Evolutionary conservation across 1,140 invertebrate species (phyloP).

Genomic region (Pemphigus obesinymphae): DNA sequence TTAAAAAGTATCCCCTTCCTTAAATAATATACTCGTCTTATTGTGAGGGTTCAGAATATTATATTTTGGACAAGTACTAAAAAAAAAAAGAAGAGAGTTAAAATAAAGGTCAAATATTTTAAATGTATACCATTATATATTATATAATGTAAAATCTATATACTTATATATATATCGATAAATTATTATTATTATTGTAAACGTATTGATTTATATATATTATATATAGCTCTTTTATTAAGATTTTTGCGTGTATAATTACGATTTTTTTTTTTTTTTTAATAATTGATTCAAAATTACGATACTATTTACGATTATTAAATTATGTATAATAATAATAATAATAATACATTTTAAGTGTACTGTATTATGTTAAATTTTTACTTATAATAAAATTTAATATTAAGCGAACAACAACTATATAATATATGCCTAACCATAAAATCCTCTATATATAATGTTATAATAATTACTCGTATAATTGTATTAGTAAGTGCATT

Average conservation of each 20-base stretch:
- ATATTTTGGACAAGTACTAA: background rate
- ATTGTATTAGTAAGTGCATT: background rate
- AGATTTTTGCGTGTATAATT: slow-evolving; percentile 10
- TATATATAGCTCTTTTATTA: slow-evolving; percentile 22
- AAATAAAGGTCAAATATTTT: background rate
- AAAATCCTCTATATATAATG: too few relatives aligned
- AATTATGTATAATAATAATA: slow-evolving; percentile 11
- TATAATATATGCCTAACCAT: too few relatives aligned
- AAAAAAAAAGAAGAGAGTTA: background rate
- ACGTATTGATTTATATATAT: slow-evolving; percentile 4
- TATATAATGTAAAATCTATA: background rate
- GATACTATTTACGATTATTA: background rate
- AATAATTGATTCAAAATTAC: background rate
- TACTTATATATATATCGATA: background rate
- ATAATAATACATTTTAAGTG: background rate
- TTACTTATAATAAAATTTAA: slow-evolving; percentile 36
- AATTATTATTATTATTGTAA: slow-evolving; percentile 21
- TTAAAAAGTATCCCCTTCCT: background rate
- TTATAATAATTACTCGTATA: background rate
- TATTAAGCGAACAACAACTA: background rate
- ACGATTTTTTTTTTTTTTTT: background rate
- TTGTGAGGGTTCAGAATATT: background rate
- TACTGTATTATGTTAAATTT: slow-evolving; percentile 36
- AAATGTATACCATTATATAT: background rate
- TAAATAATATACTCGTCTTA: background rate